Base-by-base conservation (phyloP, 2,888 invertebrate genomes). In the Pedicia rivosa region DNA sequence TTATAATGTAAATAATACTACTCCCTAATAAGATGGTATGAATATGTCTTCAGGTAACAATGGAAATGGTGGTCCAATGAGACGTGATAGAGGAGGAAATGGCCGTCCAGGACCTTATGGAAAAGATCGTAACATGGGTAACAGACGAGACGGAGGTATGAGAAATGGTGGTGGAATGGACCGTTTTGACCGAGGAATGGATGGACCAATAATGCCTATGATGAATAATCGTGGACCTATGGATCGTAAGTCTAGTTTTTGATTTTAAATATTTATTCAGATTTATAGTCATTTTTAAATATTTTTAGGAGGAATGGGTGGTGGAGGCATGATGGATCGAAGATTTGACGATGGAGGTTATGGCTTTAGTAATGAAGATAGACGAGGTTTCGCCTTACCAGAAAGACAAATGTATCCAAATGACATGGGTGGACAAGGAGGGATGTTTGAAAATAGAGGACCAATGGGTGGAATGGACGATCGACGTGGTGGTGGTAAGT, bases 141-240 rank as follows among this genome's bases (percentile, higher is more conserved):
- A 16, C 10, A 25, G 35, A 5, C 25, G 35, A 20, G 40, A 44
- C 19, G 42, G 50, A 39, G 53, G 62, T 25, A 40, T 42, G 16
- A 32, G 26, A 10, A 33, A 35, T 17, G 41, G 47, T 9, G 43
- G 43, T 13, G 44, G 44, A 19, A 8, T n/a, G 3, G n/a, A n/a
- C 10, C 24, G 27, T 19, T 62, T 60, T 48, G 63, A 62, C 36
- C 59, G 63, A 42, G 50, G 52, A 22, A 50, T 52, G 24, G 64
- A 57, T 36, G 47, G 60, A 8, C 35, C 42, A 12, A 30, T 34
- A 24, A n/a, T n/a, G n/a, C 20, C 17, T 16, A 5, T 13, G 15
- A 14, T 24, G 22, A 34, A 30, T 16, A 32, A 36, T 10, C 28
- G 25, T 19, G 24, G 24, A 3, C 35, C 16, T 5, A 35, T 35